Conservation (phyloP, 1,140 invertebrate genomes). For the Penaeus japonicus region DNA sequence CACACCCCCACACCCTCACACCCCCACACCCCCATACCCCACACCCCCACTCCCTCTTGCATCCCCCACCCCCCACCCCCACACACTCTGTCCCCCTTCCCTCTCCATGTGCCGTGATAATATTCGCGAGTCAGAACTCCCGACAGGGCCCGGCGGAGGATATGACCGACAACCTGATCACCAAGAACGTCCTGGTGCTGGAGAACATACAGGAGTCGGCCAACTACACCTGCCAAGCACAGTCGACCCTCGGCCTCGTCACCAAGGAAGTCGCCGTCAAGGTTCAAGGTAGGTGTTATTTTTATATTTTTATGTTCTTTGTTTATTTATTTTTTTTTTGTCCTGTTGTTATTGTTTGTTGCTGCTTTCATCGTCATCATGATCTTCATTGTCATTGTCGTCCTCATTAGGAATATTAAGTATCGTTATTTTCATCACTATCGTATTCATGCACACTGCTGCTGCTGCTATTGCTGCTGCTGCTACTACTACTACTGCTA, state of each 20-base stretch:
- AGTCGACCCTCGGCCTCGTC: slow-evolving; percentile 91
- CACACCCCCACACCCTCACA: background rate
- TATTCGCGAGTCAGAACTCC: background rate
- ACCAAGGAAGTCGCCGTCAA: slow-evolving; percentile 86
- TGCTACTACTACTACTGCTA: no score
- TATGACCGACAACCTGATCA: slow-evolving; percentile 59
- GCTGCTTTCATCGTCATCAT: no score
- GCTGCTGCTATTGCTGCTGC: no score
- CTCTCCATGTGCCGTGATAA: background rate
- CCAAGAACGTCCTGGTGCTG: slow-evolving; percentile 81
- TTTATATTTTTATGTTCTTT: background rate
- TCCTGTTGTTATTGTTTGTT: no score
- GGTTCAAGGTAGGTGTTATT: slow-evolving; percentile 73
- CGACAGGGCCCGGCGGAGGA: slow-evolving; percentile 66
- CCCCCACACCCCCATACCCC: background rate
- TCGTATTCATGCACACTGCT: no score
- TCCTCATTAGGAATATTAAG: no score
- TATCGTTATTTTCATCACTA: no score
- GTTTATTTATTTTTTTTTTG: no score
- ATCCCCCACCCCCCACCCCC: background rate
- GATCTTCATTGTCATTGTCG: no score
- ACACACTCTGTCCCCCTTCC: background rate
- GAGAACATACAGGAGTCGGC: slow-evolving; percentile 88
- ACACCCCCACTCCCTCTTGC: background rate
- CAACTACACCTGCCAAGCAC: slow-evolving; percentile 96